Evolutionary conservation across 2,888 invertebrate species (phyloP).

Genomic region (Drosophila eohydei): DNA sequence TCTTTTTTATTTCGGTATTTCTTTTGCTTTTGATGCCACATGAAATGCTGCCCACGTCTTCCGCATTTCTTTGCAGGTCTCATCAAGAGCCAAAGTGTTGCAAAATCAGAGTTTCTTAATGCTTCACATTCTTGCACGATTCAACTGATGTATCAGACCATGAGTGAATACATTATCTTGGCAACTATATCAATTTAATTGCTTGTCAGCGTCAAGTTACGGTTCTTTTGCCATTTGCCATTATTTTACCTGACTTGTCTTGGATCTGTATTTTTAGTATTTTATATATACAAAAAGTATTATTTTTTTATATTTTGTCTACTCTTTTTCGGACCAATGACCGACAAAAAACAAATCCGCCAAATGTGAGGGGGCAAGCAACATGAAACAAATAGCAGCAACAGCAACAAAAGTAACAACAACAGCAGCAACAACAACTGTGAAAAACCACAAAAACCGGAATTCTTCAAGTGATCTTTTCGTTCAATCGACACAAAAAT

Average conservation of each 20-base stretch:
- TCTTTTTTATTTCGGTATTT: conserved; percentile 21
- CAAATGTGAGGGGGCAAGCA: conserved; percentile 44
- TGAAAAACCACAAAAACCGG: conserved; percentile 73
- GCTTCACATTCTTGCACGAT: conserved; percentile 68
- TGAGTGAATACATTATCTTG: conserved; percentile 23
- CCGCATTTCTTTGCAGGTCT: conserved; percentile 50
- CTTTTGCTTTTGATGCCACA: conserved; percentile 19
- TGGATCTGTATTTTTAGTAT: conserved; percentile 24
- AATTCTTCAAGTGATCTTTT: conserved; percentile 79
- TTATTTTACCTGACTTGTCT: conserved; percentile 19
- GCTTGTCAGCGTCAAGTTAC: conserved; percentile 31
- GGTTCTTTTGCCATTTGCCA: conserved; percentile 60
- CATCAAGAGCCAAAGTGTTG: conserved; percentile 27
- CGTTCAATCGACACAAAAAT: conserved; percentile 61
- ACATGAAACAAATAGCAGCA: conserved; percentile 48
- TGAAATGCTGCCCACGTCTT: conserved; percentile 55
- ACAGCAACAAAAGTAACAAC: conserved; percentile 46
- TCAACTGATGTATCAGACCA: conserved; percentile 18
- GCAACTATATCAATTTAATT: conserved; percentile 35
- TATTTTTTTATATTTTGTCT: conserved; percentile 32
- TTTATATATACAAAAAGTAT: conserved; percentile 15
- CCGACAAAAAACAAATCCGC: conserved; percentile 70
- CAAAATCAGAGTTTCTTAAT: conserved; percentile 41
- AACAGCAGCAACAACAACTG: conserved; percentile 42
- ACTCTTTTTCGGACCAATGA: conserved; percentile 76